Evolutionary conservation across 2,797 vertebrate species (phyloP), one percentile per base, ranked within the genome.

Genomic region (Lithobates sylvaticus): DNA sequence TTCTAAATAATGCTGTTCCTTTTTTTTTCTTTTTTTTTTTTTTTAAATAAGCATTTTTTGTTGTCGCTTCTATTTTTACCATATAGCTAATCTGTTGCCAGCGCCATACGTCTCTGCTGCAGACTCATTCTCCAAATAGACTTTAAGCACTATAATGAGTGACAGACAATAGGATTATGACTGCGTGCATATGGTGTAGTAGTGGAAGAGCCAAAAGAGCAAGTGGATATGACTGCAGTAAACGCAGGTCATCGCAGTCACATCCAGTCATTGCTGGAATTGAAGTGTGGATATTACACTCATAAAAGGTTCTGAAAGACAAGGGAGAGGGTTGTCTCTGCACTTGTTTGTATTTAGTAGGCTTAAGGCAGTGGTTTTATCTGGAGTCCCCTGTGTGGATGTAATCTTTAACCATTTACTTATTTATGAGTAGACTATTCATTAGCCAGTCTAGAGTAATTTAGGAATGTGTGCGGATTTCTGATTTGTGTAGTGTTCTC

Each of bases 171-270:
- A 32, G 70, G 84, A 85, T 75, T 75, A 58, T 73, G 58, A 34
- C 36, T 67, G 6, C 8, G 71, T 70, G 78, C 78, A 81, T 75
- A 54, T 85, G 69, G 84, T 74, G 36, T 78, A 78, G 64, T 76
- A 29, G 42, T 69, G 39, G 64, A 29, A 58, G 73, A 76, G 81
- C 81, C 83, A 61, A 84, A 58, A 84, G 44, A 78, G 81, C 81
- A 76, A 83, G 73, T 15, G 27, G 73, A 78, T 78, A 65, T 65
- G 69, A 73, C 76, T 74, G 69, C 77, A 79, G 75, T 54, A 15
- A 64, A 21, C 50, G 18, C 81, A 12, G 61, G 39, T 32, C 81
- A 47, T 83, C 23, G 6, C 71, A 32, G 81, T 32, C 47, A 18
- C 34, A 15, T 39, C n/a, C 70, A 27, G 36, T 69, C 34, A 29